phyloP scores from a whole-genome alignment of 1,140 invertebrate genomes.

The Prorops nasuta region DNA sequence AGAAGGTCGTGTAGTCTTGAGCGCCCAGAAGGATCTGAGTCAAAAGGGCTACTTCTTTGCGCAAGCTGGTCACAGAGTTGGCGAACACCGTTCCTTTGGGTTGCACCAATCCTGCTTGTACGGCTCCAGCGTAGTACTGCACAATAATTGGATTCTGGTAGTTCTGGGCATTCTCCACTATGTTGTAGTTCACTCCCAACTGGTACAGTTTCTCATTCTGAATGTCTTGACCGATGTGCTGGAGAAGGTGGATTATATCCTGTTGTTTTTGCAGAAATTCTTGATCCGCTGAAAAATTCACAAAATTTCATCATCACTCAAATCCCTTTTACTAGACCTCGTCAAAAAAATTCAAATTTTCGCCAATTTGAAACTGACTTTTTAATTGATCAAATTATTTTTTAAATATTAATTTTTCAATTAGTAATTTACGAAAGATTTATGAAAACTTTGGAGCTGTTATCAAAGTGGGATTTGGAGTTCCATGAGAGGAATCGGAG shows the following conservation, averaged over 20 bases:
- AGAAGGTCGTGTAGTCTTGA: slow-evolving; percentile 45
- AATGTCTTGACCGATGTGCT: slow-evolving; percentile 57
- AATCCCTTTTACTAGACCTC: too few species aligned
- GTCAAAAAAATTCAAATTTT: too few species aligned
- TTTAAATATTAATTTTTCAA: too few species aligned
- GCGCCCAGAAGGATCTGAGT: slow-evolving; percentile 53
- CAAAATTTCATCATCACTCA: too few species aligned
- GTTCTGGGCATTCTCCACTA: slow-evolving; percentile 31
- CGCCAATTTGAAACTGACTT: too few species aligned
- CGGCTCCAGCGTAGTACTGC: slow-evolving; percentile 36
- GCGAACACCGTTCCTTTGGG: slow-evolving; percentile 41
- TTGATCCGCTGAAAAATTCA: slow-evolving; percentile 56
- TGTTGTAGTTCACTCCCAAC: slow-evolving; percentile 41
- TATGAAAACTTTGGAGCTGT: too few species aligned
- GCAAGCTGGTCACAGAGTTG: slow-evolving; percentile 36
- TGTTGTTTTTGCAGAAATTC: slow-evolving; percentile 62
- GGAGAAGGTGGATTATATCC: slow-evolving; percentile 63
- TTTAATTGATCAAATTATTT: too few species aligned
- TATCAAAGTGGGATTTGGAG: too few species aligned
- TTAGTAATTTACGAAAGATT: too few species aligned
- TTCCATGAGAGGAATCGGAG: too few species aligned
- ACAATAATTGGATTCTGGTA: slow-evolving; percentile 41
- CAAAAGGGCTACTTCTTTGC: slow-evolving; percentile 43
- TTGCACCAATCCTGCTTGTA: slow-evolving; percentile 40
- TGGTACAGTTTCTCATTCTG: slow-evolving; percentile 42